Conservation (phyloP, 2,797 vertebrate species). For the Hozukius guyotensis region DNA sequence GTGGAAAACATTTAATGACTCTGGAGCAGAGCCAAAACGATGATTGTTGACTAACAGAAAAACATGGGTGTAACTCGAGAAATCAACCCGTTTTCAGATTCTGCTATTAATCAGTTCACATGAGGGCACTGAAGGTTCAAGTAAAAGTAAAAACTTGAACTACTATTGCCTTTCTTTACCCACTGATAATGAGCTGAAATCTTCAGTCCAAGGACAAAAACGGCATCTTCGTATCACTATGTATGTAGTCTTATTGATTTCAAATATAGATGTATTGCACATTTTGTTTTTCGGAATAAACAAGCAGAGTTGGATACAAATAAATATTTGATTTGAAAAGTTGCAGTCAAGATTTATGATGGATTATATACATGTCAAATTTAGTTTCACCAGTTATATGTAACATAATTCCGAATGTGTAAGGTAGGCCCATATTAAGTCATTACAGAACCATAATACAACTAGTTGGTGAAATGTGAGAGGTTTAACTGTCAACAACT, state of each 20-base stretch:
- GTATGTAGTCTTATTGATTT: background rate
- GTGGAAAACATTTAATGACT: slow-evolving; percentile 19
- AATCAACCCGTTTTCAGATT: background rate
- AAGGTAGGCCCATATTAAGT: background rate
- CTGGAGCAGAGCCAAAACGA: background rate
- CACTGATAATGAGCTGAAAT: background rate
- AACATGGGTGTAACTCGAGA: background rate
- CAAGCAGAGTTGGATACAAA: background rate
- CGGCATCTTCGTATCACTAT: background rate
- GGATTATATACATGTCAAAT: background rate
- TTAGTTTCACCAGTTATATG: background rate
- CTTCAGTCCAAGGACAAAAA: too few relatives aligned
- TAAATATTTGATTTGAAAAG: background rate
- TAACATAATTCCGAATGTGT: background rate
- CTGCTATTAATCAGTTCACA: background rate
- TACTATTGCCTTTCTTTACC: background rate
- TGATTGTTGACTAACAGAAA: background rate
- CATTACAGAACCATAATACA: background rate
- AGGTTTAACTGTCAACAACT: background rate
- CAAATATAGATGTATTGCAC: background rate
- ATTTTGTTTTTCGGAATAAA: background rate
- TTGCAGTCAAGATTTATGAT: background rate
- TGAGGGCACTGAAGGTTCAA: background rate
- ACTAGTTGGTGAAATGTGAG: background rate
- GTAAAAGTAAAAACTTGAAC: background rate